A percentile compares a stretch with the other conserved stretches of the same genome.
Conservation (phyloP, 2,797 vertebrate genomes). For the Myotis planiceps region DNA sequence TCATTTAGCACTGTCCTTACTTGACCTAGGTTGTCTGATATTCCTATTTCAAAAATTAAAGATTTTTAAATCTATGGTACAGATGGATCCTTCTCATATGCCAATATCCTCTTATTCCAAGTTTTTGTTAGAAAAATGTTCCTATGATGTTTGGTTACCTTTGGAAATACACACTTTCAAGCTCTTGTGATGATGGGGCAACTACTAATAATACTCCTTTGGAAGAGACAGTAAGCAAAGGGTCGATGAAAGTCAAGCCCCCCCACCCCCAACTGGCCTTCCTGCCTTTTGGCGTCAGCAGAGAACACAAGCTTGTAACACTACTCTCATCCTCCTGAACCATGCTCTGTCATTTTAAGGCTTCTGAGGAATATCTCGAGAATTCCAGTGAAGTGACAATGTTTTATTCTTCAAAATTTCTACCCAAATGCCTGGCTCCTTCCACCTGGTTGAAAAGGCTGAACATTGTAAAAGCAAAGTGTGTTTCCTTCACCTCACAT, state of each 20-base stretch:
- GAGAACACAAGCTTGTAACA: background rate
- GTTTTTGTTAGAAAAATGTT: background rate
- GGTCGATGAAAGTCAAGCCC: background rate
- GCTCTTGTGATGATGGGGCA: background rate
- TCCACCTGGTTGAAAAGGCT: background rate
- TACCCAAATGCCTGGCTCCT: background rate
- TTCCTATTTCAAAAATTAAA: background rate
- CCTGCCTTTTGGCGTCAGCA: background rate
- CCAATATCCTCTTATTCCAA: background rate
- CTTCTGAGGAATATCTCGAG: slow-evolving; percentile 16
- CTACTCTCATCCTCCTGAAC: background rate
- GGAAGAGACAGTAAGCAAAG: background rate
- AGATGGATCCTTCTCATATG: background rate
- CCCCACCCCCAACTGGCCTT: background rate
- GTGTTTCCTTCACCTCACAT: background rate
- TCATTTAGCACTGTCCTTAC: slow-evolving; percentile 11
- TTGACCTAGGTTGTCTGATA: background rate
- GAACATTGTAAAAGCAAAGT: background rate
- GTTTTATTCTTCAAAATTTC: slow-evolving; percentile 31
- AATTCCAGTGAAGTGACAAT: background rate
- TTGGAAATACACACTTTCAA: background rate
- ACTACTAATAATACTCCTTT: background rate
- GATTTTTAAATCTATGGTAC: slow-evolving; percentile 20
- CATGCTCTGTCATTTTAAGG: background rate
- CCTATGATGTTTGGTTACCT: background rate